Base-by-base conservation (phyloP, 1,140 invertebrate genomes). In the Eupristina koningsbergeri region DNA sequence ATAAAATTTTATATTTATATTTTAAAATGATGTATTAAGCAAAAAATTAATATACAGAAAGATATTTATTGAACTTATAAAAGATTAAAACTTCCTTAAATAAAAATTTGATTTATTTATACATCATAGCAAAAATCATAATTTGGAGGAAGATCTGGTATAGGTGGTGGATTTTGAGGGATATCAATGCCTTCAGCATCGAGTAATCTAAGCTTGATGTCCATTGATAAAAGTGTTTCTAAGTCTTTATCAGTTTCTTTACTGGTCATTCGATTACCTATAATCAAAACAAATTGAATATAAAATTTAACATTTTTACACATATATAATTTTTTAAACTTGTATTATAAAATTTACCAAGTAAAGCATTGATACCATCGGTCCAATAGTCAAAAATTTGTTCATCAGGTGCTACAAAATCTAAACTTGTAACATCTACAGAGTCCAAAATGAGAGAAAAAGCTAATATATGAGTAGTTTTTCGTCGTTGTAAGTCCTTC, bases 161-260 rank as follows among this genome's bases (percentile, higher is more conserved):
- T 96, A 39, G 95, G 94, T 31, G 98, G 98, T 34, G 98, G 96
- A 91, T 98, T 95, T 89, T 98, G 96, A 13, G 98, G 98, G 88
- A 99, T 98, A 85, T 97, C 96, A 73, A 99, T 96, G 19, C 98
- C 98, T 93, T 99, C 98, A 3, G 97, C 96, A 92, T 99, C 98
- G 36, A 99, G 92, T 63, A 99, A 92, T 78, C 97, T 93, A 39
- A 99, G 93, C 92, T 99, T 99, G 29, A 99, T 98, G 89, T 99
- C 98, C 97, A 99, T 98, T 9, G 97, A 97, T 3, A 99, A 92
- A 73, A 99, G 93, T 50, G 96, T 97, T 88, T 99, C 97, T 86
- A 99, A 93, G 93, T 99, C 98, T 90, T 96, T 95, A 86, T 96
- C 95, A 83, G 96, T 96, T 88, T 97, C 96, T 89, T 96, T 96